Evolutionary conservation across 1,140 invertebrate species (phyloP).

Genomic region (Musca vetustissima): DNA sequence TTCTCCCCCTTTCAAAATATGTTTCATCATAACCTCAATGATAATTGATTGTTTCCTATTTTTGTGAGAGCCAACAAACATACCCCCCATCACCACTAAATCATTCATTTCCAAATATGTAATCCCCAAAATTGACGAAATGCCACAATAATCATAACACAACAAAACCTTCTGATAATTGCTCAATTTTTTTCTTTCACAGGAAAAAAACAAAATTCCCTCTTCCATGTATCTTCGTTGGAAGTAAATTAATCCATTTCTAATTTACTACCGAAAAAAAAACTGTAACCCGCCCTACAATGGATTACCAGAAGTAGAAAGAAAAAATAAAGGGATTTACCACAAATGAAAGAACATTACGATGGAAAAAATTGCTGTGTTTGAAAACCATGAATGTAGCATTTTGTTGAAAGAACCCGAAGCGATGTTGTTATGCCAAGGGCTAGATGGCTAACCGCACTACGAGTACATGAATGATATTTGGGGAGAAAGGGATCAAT

Average conservation of each 20-base stretch:
- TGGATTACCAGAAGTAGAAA: neutral
- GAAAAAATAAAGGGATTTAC: neutral
- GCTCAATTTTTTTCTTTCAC: constrained; percentile 10
- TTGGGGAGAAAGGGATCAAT: neutral
- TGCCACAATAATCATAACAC: constrained; percentile 17
- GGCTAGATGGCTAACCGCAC: neutral
- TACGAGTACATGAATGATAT: neutral
- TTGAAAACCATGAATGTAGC: no score
- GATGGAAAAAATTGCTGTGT: no score
- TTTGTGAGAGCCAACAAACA: neutral
- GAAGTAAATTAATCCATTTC: constrained; percentile 13
- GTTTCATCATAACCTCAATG: no score
- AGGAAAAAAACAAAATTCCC: no score
- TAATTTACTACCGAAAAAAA: constrained; percentile 16
- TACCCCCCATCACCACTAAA: neutral
- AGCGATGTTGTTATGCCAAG: neutral
- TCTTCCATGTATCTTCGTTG: neutral
- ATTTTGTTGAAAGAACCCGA: no score
- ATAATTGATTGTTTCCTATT: constrained; percentile 1
- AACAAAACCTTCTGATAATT: constrained; percentile 17
- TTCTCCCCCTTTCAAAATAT: no score
- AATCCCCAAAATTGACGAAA: constrained; percentile 6
- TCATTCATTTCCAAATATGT: neutral
- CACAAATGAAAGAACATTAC: no score
- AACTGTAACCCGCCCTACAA: neutral